Conservation (phyloP, 1,140 invertebrate genomes). For the Mylabris phalerata region DNA sequence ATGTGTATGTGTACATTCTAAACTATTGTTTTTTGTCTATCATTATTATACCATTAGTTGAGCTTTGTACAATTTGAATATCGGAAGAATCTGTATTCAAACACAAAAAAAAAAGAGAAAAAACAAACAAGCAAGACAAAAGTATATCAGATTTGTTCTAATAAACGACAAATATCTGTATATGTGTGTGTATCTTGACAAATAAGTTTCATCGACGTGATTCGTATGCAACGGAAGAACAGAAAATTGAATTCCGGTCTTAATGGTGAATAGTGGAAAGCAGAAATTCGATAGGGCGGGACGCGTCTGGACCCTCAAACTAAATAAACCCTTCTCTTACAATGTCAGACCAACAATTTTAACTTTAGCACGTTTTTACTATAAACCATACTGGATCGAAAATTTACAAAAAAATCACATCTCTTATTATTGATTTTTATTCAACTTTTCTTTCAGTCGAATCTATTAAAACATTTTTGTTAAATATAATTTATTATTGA, state of each 20-base stretch:
- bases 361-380: conserved; percentile 10
- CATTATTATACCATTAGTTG: no score
- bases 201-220: conserved; percentile 13
- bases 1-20: no score
- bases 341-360: conserved; percentile 3
- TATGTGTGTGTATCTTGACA: neutral
- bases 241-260: conserved; percentile 17
- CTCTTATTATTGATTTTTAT: neutral
- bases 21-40: no score
- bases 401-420: conserved; percentile 10
- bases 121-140: no score
- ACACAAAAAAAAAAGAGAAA: no score
- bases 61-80: no score
- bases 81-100: no score
- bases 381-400: conserved; percentile 12
- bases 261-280: conserved; percentile 13
- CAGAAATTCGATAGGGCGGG: conserved; percentile 13
- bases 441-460: no score
- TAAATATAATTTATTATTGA: no score
- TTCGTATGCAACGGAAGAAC: conserved; percentile 15
- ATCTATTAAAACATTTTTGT: no score
- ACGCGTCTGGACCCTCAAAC: conserved; percentile 16
- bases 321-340: conserved; percentile 12
- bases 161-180: no score
- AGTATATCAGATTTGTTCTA: no score